phyloP scores from a whole-genome alignment of 37 sponge, comb jelly and placozoan species.

The Haliclona indistincta region DNA sequence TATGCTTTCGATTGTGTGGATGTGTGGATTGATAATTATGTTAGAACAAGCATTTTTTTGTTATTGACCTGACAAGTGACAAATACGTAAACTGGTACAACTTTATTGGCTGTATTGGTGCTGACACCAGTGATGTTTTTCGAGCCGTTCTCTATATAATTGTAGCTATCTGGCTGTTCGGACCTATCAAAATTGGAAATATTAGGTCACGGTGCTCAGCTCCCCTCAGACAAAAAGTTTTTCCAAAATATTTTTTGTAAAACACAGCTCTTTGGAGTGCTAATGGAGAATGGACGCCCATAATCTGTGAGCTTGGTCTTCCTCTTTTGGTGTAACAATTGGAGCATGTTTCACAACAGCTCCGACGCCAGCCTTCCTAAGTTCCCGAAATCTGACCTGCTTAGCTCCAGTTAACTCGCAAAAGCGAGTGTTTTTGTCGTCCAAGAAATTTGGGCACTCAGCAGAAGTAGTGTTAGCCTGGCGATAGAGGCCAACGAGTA shows the following conservation, averaged over 20 bases:
- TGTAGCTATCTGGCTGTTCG: too few relatives aligned
- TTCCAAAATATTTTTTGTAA: conserved; percentile 17
- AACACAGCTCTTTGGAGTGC: conserved; percentile 18
- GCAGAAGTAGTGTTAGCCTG: too few relatives aligned
- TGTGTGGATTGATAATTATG: too few relatives aligned
- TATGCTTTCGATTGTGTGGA: too few relatives aligned
- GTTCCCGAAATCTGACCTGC: too few relatives aligned
- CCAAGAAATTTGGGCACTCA: background rate
- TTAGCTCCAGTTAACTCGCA: conserved; percentile 3
- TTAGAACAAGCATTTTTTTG: too few relatives aligned
- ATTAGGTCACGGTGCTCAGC: conserved; percentile 16
- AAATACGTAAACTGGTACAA: too few relatives aligned
- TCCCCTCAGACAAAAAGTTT: conserved; percentile 2
- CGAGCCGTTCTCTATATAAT: too few relatives aligned
- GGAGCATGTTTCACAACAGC: background rate
- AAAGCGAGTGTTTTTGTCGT: background rate
- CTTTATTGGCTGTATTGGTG: too few relatives aligned
- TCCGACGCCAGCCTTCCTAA: background rate
- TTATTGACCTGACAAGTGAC: too few relatives aligned
- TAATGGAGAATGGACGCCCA: background rate
- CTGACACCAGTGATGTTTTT: too few relatives aligned
- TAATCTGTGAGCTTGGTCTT: background rate
- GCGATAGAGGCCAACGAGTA: too few relatives aligned
- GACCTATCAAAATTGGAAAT: background rate
- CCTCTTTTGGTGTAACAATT: background rate